Percentiles rank a stretch among this genome's conserved stretches.
Evolutionary conservation across 2,113 vertebrate species (phyloP).

Genomic region (Erpornis zantholeuca): DNA sequence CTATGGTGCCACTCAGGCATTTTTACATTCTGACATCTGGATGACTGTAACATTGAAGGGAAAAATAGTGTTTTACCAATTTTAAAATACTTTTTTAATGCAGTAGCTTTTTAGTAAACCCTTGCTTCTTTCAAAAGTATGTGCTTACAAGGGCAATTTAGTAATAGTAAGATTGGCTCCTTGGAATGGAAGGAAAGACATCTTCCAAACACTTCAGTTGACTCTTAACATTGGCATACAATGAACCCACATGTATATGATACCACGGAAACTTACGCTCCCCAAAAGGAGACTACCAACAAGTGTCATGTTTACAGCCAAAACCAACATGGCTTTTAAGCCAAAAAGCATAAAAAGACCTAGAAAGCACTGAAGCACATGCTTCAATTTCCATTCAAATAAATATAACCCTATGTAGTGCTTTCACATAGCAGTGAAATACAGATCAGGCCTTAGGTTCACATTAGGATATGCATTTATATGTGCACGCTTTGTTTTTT

Average conservation of each 20-base stretch:
- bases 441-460: background rate
- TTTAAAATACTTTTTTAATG: background rate
- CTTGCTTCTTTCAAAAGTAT: background rate
- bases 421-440: background rate
- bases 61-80: background rate
- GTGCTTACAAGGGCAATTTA: background rate
- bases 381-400: background rate
- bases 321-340: background rate
- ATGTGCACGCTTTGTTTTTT: background rate
- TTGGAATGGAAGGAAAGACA: background rate
- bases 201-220: background rate
- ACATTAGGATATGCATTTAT: background rate
- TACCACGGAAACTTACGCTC: background rate
- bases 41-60: background rate
- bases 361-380: background rate
- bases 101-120: background rate
- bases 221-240: background rate
- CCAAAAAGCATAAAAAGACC: background rate
- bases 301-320: background rate
- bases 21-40: background rate
- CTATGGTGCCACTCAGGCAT: background rate
- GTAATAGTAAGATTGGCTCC: background rate
- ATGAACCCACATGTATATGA: background rate
- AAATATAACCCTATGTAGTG: background rate
- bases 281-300: background rate